Evolutionary conservation across 2,797 vertebrate species (phyloP).

Genomic region (Xenops minutus): DNA sequence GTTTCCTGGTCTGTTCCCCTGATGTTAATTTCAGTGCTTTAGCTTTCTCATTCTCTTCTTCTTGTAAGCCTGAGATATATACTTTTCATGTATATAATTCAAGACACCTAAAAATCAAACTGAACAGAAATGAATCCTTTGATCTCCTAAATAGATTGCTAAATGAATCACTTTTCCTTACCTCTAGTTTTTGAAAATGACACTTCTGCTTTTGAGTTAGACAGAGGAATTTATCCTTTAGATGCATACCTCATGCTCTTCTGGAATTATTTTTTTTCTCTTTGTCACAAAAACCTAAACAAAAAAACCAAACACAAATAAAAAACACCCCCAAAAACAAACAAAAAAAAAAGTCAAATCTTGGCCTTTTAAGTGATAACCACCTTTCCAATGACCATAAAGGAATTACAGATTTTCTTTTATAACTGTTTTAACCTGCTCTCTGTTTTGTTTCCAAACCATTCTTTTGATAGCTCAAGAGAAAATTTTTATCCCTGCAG

Average conservation of each 20-base stretch:
- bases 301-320: no score
- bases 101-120: conserved; percentile 36
- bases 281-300: not conserved
- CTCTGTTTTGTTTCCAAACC: not conserved
- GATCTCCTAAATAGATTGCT: not conserved
- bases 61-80: not conserved
- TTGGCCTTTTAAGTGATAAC: not conserved
- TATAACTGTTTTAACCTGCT: not conserved
- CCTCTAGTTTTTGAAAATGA: not conserved
- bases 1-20: conserved; percentile 32
- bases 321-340: no score
- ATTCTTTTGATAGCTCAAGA: not conserved
- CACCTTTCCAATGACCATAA: not conserved
- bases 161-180: conserved; percentile 9
- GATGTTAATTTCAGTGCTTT: conserved; percentile 3
- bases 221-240: not conserved
- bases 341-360: not conserved
- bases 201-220: not conserved
- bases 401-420: not conserved
- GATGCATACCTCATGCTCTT: not conserved
- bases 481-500: not conserved
- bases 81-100: conserved; percentile 30
- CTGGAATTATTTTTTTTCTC: not conserved
- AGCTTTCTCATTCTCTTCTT: not conserved
- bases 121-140: conserved; percentile 2